Conservation (phyloP, 2,797 vertebrate genomes). For the Hippopotamyrus pictus region DNA sequence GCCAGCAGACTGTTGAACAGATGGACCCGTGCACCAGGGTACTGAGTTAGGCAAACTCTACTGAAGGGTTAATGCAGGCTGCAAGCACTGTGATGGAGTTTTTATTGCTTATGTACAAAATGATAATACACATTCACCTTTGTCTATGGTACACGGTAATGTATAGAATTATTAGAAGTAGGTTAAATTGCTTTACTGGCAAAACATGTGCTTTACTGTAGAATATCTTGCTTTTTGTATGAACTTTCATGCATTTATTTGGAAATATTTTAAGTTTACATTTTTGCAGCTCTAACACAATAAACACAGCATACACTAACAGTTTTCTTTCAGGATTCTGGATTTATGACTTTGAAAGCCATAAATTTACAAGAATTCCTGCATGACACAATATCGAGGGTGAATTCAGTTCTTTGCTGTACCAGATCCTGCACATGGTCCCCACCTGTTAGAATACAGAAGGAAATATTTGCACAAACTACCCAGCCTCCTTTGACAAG, state of each 20-base stretch:
- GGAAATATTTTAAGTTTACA: not conserved
- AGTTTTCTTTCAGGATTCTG: not conserved
- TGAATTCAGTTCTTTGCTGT: not conserved
- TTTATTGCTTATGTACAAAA: not conserved
- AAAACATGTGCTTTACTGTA: not conserved
- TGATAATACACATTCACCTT: not conserved
- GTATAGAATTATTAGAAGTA: not conserved
- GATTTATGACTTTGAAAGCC: not conserved
- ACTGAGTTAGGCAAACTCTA: not conserved
- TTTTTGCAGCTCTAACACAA: not conserved
- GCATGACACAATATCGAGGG: not conserved
- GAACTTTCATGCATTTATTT: not conserved
- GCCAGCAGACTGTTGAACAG: not conserved
- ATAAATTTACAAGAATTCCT: not conserved
- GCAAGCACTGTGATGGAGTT: not conserved
- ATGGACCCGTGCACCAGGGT: not conserved
- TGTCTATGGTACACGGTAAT: not conserved
- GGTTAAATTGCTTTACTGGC: not conserved
- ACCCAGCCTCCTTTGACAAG: not conserved
- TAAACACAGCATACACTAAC: not conserved
- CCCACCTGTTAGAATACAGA: not conserved
- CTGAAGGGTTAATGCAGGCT: not conserved
- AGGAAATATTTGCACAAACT: not conserved
- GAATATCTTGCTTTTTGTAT: not conserved
- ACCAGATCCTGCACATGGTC: not conserved